Conservation (phyloP, 30 jellyfish, hydroid and myxozoan genomes). For the Sanderia malayensis region DNA sequence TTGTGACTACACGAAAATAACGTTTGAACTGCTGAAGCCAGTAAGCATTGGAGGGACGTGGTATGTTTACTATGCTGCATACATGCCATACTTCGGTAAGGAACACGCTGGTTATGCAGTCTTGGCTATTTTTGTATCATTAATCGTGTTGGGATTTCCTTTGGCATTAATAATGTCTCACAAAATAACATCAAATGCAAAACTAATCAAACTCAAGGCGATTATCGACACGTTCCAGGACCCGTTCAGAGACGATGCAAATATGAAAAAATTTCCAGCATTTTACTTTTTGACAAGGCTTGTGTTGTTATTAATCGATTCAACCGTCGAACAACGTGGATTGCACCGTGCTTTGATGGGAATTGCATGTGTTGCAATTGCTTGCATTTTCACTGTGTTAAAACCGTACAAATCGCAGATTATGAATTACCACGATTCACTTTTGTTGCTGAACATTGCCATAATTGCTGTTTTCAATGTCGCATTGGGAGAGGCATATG, state of each 20-base stretch:
- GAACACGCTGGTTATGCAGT: constrained; percentile 32
- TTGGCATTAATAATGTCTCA: constrained; percentile 13
- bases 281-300: constrained; percentile 38
- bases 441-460: constrained; percentile 28
- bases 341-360: constrained; percentile 15
- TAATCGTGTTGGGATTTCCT: constrained; percentile 41
- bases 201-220: constrained; percentile 24
- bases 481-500: constrained; percentile 37
- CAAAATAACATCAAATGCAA: constrained; percentile 3
- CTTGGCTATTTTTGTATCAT: not conserved
- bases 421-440: constrained; percentile 26
- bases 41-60: constrained; percentile 10
- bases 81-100: constrained; percentile 41
- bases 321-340: constrained; percentile 2
- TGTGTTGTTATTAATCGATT: constrained; percentile 8
- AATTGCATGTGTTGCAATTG: constrained; percentile 20
- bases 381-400: constrained; percentile 16
- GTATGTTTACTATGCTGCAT: constrained; percentile 30
- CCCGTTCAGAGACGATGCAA: constrained; percentile 22
- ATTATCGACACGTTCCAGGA: constrained; percentile 40
- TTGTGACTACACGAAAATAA: constrained; percentile 42
- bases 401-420: constrained; percentile 21
- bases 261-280: constrained; percentile 23
- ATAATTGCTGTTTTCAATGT: constrained; percentile 17
- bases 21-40: constrained; percentile 28